Percentiles rank a stretch among this genome's conserved stretches.
Conservation (phyloP, 2,888 invertebrate genomes). For the Cantharis rufa region DNA sequence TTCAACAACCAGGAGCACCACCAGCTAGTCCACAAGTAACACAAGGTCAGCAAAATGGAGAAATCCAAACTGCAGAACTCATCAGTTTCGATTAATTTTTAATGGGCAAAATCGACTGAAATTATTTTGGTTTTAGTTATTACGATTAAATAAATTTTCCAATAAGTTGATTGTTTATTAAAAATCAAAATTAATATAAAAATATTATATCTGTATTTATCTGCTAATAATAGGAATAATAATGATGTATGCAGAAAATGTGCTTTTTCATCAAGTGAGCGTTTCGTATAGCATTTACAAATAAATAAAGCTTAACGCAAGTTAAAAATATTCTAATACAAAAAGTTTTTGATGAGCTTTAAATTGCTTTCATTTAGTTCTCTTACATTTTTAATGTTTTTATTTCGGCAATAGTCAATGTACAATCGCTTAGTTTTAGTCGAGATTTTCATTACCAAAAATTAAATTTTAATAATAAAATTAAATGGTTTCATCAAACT, state of each 20-base stretch:
- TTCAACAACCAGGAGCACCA: conserved; percentile 40
- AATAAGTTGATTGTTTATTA: neutral
- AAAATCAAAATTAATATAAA: neutral
- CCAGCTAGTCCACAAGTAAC: conserved; percentile 39
- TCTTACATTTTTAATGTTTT: neutral
- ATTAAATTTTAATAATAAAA: neutral
- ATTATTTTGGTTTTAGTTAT: neutral
- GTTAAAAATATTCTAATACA: neutral
- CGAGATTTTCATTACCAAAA: neutral
- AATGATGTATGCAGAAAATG: neutral
- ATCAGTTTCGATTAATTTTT: conserved; percentile 76
- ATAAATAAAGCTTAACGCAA: neutral
- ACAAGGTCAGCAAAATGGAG: conserved; percentile 49
- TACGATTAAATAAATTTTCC: neutral
- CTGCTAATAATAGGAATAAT: neutral
- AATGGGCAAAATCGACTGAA: neutral
- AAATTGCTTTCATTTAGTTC: neutral
- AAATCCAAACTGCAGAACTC: conserved; percentile 73
- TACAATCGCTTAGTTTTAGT: neutral
- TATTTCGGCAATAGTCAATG: neutral
- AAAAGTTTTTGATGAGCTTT: neutral
- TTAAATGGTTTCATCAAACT: neutral
- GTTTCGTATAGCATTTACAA: neutral
- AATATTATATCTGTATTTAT: neutral
- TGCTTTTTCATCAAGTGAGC: neutral